Base-by-base conservation (phyloP, 2,888 invertebrate genomes). In the Dyspetes luteomarginatus region DNA sequence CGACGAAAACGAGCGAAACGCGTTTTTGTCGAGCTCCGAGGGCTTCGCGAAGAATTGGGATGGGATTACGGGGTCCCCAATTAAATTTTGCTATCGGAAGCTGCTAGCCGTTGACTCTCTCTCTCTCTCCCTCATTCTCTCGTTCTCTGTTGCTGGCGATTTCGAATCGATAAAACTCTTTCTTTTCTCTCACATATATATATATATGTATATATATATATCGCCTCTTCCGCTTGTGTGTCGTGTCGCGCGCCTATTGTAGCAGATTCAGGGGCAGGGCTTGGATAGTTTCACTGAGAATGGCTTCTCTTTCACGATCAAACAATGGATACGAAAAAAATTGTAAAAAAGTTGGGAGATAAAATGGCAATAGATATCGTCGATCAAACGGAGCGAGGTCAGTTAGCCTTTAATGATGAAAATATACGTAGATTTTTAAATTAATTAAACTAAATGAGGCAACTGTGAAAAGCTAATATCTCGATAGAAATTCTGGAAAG, bases 31-130 rank as follows among this genome's bases (percentile, higher is more conserved):
- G 30, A 58, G 60, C 55, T 67, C 55, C 50, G 12, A 43, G 67
- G 76, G 71, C 72, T 79, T 69, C 45, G 12, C 45, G 52, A 67
- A 83, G 84, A 87, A 88, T 88, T 85, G 87, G 82, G 81, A 85
- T 87, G 88, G 86, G 89, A 88, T 88, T 86, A 87, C 86, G 78
- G 81, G 55, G 75, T 84, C 82, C 82, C 84, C 86, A 86, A 88
- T 88, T 87, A 88, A 88, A 88, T 88, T 88, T 87, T 81, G 82
- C 82, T 85, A 87, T 83, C 75, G 82, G 83, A 64, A 17, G 48
- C 62, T 36, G 3, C 28, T 22, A 41, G 65, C 83, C 80, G 82
- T 81, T 81, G 79, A 82, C 81, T 80, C 83, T 30, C 7, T 12
- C 22, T 9, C 81, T 80, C 83, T 30, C 7, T 12, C 22, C 12